phyloP scores from a whole-genome alignment of 1,140 invertebrate species.

The Argopecten irradians region DNA sequence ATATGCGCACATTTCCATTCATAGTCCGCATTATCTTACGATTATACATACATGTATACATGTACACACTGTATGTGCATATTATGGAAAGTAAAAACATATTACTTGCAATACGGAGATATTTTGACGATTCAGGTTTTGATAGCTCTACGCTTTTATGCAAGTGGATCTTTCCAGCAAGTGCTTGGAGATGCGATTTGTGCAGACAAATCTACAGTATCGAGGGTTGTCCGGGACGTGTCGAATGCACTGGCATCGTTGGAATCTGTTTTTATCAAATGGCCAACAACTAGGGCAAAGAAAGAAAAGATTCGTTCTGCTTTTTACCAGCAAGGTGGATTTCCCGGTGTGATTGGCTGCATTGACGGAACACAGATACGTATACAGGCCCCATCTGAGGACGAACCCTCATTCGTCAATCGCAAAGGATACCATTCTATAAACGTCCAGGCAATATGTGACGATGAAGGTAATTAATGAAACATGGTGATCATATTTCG shows the following conservation, averaged over 20 bases:
- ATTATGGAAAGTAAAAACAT: too few species aligned
- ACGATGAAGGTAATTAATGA: constrained; percentile 18
- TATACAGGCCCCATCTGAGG: constrained; percentile 33
- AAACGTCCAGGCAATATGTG: constrained; percentile 42
- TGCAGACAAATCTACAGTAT: neutral
- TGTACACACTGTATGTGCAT: too few species aligned
- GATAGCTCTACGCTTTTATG: neutral
- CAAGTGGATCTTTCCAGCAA: neutral
- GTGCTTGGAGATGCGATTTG: neutral
- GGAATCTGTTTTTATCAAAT: neutral
- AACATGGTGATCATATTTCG: too few species aligned
- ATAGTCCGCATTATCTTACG: too few species aligned
- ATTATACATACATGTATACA: too few species aligned
- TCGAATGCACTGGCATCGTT: neutral
- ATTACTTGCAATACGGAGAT: too few species aligned
- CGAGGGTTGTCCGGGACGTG: neutral
- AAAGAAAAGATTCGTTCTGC: neutral
- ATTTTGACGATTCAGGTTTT: too few species aligned
- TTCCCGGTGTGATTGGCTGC: constrained; percentile 20
- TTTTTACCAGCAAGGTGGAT: neutral
- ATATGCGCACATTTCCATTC: too few species aligned
- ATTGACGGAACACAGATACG: constrained; percentile 43
- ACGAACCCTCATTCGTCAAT: constrained; percentile 44
- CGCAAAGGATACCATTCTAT: constrained; percentile 46
- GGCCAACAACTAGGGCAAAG: neutral